A percentile compares a stretch with the other conserved stretches of the same genome.
Conservation (phyloP, 2,113 vertebrate genomes). For the Caloenas nicobarica region DNA sequence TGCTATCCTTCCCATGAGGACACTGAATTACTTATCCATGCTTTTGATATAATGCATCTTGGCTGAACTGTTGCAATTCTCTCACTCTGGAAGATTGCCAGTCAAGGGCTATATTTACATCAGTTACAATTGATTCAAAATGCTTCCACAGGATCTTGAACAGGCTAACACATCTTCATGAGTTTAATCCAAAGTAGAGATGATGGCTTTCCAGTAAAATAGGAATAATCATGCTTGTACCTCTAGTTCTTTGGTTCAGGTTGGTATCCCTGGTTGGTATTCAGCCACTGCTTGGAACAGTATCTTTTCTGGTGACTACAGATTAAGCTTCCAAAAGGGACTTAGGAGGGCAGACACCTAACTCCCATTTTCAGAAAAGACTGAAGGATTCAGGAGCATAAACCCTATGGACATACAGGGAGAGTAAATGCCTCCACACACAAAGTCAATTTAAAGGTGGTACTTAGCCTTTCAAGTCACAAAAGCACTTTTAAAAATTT, state of each 20-base stretch:
- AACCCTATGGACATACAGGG: rapidly evolving
- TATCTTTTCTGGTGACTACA: neutral
- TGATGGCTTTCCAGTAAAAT: neutral
- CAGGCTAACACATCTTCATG: neutral
- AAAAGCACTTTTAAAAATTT: neutral
- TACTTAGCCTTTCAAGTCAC: neutral
- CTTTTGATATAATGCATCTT: slow-evolving; percentile 9
- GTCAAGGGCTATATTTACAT: slow-evolving; percentile 29
- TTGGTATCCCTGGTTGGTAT: neutral
- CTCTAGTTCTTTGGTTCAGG: neutral
- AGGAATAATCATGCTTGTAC: neutral
- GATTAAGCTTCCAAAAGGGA: neutral
- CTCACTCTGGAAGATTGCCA: slow-evolving; percentile 29
- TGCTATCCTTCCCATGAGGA: neutral
- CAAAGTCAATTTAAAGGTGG: neutral
- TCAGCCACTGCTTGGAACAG: neutral
- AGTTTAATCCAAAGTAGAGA: neutral
- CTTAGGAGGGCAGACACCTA: neutral
- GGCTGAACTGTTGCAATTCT: slow-evolving; percentile 7
- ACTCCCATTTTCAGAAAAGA: neutral
- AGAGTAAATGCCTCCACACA: neutral
- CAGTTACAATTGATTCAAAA: slow-evolving; percentile 54
- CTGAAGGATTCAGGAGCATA: neutral
- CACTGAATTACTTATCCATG: neutral
- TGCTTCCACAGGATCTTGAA: slow-evolving; percentile 36